A percentile compares a stretch with the other conserved stretches of the same genome.
These are phyloP conservation scores for Apamea crenata DNA, from an alignment of 2,888 invertebrate genomes.

Conservation along the genomic window DNA sequence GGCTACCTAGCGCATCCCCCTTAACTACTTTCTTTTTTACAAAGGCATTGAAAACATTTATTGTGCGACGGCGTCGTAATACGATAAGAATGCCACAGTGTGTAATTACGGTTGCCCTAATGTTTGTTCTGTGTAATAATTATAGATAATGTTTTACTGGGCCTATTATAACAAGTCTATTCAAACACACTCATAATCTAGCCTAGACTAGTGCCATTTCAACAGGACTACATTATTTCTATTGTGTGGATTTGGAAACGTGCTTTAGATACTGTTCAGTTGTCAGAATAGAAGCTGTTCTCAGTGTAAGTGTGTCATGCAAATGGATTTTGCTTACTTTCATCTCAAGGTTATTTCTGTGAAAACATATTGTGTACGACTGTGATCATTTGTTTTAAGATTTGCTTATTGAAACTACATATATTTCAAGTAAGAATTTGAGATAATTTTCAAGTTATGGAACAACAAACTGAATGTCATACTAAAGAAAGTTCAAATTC, in stretches of 20 bases:
- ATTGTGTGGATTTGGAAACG: neutral
- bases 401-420: neutral
- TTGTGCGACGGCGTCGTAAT: neutral
- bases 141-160: constrained; percentile 28
- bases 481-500: no score
- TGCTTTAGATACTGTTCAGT: neutral
- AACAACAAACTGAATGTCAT: no score
- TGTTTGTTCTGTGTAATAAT: neutral
- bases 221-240: neutral
- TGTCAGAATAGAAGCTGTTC: no score
- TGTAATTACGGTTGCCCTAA: constrained; percentile 4
- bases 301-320: neutral
- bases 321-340: neutral
- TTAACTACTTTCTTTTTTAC: neutral
- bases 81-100: neutral
- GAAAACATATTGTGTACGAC: neutral
- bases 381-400: neutral
- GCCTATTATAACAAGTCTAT: neutral
- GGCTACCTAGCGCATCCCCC: no score
- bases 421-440: no score
- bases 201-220: neutral
- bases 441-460: no score
- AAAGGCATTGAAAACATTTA: neutral
- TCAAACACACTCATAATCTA: constrained; percentile 13
- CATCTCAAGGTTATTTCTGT: neutral